Evolutionary conservation across 1,140 invertebrate genomes (phyloP), one percentile per base, ranked within the genome.

Genomic region (Drosophila miranda): DNA sequence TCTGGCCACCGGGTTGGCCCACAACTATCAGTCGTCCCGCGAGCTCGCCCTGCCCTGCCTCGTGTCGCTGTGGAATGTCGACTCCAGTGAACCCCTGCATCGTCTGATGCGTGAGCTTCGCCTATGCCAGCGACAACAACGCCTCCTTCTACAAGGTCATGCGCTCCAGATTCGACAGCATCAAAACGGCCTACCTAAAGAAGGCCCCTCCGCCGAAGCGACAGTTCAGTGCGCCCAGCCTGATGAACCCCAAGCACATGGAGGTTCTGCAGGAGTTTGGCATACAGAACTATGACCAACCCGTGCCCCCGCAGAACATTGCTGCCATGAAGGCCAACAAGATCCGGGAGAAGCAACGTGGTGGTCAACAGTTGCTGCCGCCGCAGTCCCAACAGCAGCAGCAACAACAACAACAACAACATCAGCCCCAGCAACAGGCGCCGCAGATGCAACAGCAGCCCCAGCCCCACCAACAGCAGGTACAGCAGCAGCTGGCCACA

Each of bases 301-400:
- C 97, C 0, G 91, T 97, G 16, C 93, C 94, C 58, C 97, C 97
- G 0, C 94, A 95, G 74, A 95, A 97, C 74, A 95, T 99, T 34
- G 97, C 97, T 2, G 93, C 94, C 6, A 94, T 95, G 52, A 93
- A 97, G 75, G 96, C 96, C 2, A 97, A 98, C 78, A 98, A 98
- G 77, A 82, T 92, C 62, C 92, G 92, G 42, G 89, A 91, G 75
- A 76, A 90, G 58, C 91, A 89, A 49, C 75, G 80, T 0, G 68
- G 69, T 50, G 69, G 87, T 62, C 72, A 69, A 30, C 74, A 76
- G 44, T 26, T 71, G 26, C 71, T 90, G 28, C 63, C 81, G 56
- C 28, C 82, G 43, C 76, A 80, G 30, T 87, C 87, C 49, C 67
- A 90, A 30, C 87, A 77, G 64, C 52, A 83, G 13, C 60, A 34